Evolutionary conservation across 1,140 invertebrate genomes (phyloP), one percentile per base, ranked within the genome.

Genomic region (Bombus affinis): DNA sequence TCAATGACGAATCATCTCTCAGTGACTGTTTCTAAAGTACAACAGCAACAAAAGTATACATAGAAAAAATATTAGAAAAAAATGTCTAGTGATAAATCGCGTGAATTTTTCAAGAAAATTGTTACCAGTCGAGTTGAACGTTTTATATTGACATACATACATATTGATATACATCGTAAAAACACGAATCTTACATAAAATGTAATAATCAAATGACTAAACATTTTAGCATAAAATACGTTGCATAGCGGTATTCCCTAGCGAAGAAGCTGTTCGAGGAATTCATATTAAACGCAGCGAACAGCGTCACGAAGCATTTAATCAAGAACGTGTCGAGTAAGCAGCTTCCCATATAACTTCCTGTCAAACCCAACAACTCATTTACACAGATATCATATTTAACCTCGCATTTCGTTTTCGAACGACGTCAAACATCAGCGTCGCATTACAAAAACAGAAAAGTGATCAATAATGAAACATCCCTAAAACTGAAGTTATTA

Each of bases 241-340:
- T 8, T 22, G n/a, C n/a, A 9, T 9, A 44, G 32, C 71, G 44
- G 44, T 44, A 73, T 32, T 22, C 71, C 13, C 71, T 8, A 9
- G 42, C 44, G 71, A 73, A 42, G 39, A 73, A 73, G n/a, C 42
- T 73, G 71, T 22, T 42, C 28, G 39, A 44, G 71, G 71, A 44
- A 73, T 73, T 42, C 42, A 73, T 73, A 73, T 73, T 73, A 44
- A 44, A 73, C 71, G 71, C 71, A 32, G 71, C 8, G 71, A 73
- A 47, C 71, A 47, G 71, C 42, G 42, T 44, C 71, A 22, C 71
- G 71, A 73, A 47, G 71, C 42, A 32, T 73, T 73, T 73, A 73
- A 73, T 73, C 71, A 73, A 73, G 71, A 73, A 73, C 71, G 71
- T 73, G 71, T 73, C 71, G 71, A 73, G 42, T 42, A 73, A 73